These are phyloP conservation scores for Hylia prasina DNA, from an alignment of 2,113 vertebrate genomes.

Conservation along the genomic window DNA sequence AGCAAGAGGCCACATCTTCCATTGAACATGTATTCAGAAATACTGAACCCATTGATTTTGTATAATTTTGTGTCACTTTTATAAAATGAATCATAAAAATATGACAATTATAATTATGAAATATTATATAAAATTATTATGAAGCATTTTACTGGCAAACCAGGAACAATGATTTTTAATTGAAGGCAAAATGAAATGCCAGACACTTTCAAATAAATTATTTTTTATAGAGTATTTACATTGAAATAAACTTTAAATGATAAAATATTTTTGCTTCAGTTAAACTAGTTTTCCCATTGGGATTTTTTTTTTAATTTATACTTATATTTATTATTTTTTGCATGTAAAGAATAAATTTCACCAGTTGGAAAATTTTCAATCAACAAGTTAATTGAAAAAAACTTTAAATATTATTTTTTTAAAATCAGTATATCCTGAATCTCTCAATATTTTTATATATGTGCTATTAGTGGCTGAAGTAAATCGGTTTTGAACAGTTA, in stretches of 20 bases:
- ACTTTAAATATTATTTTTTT: background rate
- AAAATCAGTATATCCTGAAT: background rate
- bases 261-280: background rate
- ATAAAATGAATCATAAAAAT: background rate
- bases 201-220: background rate
- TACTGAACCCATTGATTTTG: background rate
- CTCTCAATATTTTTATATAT: background rate
- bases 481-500: background rate
- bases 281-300: background rate
- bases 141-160: background rate
- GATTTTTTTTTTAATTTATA: background rate
- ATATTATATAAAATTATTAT: background rate
- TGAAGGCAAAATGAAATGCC: background rate
- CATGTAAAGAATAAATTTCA: background rate
- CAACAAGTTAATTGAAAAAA: background rate
- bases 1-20: background rate
- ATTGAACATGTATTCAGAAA: background rate
- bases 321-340: background rate
- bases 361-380: background rate
- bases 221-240: background rate
- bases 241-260: background rate
- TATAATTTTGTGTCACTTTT: background rate
- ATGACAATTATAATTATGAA: background rate
- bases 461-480: background rate
- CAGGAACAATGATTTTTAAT: background rate